A percentile compares a stretch with the other conserved stretches of the same genome.
These are phyloP conservation scores for Ephestia elutella DNA, from an alignment of 1,140 invertebrate genomes.

Conservation along the genomic window DNA sequence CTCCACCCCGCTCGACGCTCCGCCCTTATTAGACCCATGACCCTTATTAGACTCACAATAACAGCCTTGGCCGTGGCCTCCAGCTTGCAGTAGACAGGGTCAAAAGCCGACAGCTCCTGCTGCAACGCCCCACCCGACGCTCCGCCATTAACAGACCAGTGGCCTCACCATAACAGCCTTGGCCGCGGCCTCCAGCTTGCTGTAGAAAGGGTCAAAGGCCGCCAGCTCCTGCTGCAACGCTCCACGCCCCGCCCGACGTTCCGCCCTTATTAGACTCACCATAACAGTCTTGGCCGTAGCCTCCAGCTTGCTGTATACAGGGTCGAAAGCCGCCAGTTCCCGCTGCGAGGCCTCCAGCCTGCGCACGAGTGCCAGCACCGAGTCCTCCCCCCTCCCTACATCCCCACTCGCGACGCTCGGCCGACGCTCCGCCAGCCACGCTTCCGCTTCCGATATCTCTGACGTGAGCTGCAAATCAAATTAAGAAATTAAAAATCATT, in stretches of 20 bases:
- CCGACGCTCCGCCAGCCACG: slow-evolving; percentile 90
- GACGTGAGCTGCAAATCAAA: slow-evolving; percentile 81
- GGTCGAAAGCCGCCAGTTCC: slow-evolving; percentile 76
- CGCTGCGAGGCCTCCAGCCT: slow-evolving; percentile 87
- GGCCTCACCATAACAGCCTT: neutral
- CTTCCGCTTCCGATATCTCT: slow-evolving; percentile 89
- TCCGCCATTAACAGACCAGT: no score
- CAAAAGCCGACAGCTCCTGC: no score
- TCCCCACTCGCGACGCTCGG: slow-evolving; percentile 84
- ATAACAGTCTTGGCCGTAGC: slow-evolving; percentile 11
- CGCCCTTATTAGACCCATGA: no score
- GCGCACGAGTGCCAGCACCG: slow-evolving; percentile 85
- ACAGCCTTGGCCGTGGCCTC: no score
- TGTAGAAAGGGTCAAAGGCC: slow-evolving; percentile 32
- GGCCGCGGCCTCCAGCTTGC: slow-evolving; percentile 30
- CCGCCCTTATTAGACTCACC: no score
- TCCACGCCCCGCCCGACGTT: slow-evolving; percentile 83
- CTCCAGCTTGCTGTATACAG: slow-evolving; percentile 33
- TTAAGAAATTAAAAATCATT: neutral
- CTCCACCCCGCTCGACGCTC: no score
- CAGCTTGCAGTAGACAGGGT: no score
- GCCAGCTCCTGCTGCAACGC: slow-evolving; percentile 85
- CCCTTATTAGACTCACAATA: no score
- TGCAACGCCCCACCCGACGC: no score
- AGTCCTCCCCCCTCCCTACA: slow-evolving; percentile 91